Conservation (phyloP, 2,113 vertebrate species). For the Pithys albifrons region DNA sequence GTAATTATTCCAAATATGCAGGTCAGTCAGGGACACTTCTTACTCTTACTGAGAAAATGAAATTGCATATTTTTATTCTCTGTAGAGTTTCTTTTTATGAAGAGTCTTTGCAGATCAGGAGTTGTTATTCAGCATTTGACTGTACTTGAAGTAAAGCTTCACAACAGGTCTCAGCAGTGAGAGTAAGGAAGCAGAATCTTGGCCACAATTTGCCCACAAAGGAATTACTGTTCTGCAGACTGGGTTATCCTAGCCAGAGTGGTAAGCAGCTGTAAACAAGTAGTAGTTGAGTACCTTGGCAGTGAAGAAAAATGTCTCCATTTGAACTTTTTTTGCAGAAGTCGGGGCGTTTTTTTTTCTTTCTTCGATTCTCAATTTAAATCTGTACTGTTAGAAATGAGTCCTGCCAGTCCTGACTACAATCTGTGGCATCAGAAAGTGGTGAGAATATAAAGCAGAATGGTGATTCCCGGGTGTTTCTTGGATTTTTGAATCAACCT, state of each 20-base stretch:
- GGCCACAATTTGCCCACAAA: background rate
- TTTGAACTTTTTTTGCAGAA: background rate
- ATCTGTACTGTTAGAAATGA: background rate
- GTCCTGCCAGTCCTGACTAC: background rate
- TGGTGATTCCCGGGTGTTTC: background rate
- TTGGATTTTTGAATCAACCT: background rate
- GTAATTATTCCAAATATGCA: background rate
- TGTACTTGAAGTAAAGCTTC: background rate
- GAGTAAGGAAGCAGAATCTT: background rate
- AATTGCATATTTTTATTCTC: background rate
- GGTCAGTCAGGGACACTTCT: constrained; percentile 19
- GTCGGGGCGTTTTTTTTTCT: background rate
- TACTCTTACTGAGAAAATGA: background rate
- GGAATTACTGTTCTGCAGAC: constrained; percentile 11
- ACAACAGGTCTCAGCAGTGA: background rate
- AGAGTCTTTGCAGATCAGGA: constrained; percentile 8
- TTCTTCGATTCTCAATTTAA: background rate
- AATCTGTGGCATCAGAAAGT: background rate
- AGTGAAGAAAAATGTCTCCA: background rate
- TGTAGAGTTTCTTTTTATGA: background rate
- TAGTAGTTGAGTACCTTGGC: background rate
- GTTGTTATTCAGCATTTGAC: background rate
- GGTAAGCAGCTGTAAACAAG: constrained; percentile 13
- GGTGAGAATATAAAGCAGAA: background rate
- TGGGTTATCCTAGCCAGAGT: constrained; percentile 2